Conservation (phyloP, 2,113 vertebrate species). For the Parus major region DNA sequence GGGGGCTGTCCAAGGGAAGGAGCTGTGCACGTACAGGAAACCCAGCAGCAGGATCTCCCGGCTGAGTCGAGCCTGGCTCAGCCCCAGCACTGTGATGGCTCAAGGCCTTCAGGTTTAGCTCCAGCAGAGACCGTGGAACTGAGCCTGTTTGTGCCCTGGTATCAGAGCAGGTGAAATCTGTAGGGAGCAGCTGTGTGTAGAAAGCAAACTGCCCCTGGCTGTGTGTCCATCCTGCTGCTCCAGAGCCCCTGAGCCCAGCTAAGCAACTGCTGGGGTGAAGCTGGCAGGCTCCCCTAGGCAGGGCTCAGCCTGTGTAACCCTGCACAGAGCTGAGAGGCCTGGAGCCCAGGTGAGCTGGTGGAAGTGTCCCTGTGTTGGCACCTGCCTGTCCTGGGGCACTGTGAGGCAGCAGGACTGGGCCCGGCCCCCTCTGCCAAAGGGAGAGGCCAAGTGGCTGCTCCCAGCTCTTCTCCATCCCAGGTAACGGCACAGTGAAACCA, state of each 20-base stretch:
- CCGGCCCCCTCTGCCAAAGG: neutral
- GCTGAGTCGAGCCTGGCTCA: neutral
- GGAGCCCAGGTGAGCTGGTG: neutral
- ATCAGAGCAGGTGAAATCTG: neutral
- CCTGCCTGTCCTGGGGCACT: accelerated
- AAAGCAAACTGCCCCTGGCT: neutral
- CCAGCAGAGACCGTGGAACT: neutral
- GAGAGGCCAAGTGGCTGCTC: neutral
- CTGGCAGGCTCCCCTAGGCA: neutral
- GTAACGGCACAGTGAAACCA: neutral
- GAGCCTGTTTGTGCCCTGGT: neutral
- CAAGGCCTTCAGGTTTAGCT: neutral
- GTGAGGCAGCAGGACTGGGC: neutral
- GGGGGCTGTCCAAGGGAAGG: constrained; percentile 42
- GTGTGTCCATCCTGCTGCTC: neutral
- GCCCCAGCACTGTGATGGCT: neutral
- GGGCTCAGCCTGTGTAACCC: neutral
- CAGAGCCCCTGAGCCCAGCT: neutral
- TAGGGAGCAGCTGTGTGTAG: neutral
- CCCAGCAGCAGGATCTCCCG: constrained; percentile 27
- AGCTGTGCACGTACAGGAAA: constrained; percentile 39
- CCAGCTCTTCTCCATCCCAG: neutral
- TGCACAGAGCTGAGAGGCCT: neutral
- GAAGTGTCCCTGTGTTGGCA: neutral
- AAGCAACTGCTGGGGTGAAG: neutral